Percentiles rank a stretch among this genome's conserved stretches.
Conservation (phyloP, 1,140 invertebrate genomes). For the Drosophila biarmipes region DNA sequence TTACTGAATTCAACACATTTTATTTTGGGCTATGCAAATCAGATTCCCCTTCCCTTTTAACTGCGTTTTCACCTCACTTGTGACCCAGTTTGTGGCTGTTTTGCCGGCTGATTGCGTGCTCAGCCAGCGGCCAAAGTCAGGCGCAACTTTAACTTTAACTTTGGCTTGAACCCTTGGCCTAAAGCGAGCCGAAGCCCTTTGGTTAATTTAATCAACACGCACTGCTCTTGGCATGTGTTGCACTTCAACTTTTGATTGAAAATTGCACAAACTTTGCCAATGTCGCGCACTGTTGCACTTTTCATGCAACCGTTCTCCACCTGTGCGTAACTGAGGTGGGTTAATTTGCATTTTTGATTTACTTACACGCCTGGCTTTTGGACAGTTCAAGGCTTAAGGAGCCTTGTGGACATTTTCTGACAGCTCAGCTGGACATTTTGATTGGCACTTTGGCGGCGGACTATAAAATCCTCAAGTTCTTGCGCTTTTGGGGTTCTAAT, state of each 20-base stretch:
- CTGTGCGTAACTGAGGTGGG: conserved; percentile 36
- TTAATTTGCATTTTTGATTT: conserved; percentile 67
- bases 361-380: conserved; percentile 21
- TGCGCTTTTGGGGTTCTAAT: background rate
- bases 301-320: conserved; percentile 30
- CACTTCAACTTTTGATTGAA: conserved; percentile 70
- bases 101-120: conserved; percentile 71
- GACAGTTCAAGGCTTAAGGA: conserved; percentile 44
- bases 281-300: conserved; percentile 76
- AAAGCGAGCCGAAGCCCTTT: conserved; percentile 13
- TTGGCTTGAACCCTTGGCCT: conserved; percentile 57
- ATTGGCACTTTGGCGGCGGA: conserved; percentile 36
- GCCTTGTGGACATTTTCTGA: conserved; percentile 39
- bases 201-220: conserved; percentile 82
- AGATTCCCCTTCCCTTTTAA: conserved; percentile 8
- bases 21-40: conserved; percentile 65
- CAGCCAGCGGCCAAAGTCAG: conserved; percentile 67
- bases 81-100: conserved; percentile 67
- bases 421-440: conserved; percentile 27
- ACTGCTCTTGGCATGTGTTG: conserved; percentile 65
- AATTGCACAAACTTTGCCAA: conserved; percentile 61
- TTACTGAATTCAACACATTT: conserved; percentile 38
- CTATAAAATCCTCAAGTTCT: background rate
- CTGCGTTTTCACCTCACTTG: conserved; percentile 64
- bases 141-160: conserved; percentile 70